Base-by-base conservation (phyloP, 2,113 vertebrate genomes). In the Rhipidura dahli region DNA sequence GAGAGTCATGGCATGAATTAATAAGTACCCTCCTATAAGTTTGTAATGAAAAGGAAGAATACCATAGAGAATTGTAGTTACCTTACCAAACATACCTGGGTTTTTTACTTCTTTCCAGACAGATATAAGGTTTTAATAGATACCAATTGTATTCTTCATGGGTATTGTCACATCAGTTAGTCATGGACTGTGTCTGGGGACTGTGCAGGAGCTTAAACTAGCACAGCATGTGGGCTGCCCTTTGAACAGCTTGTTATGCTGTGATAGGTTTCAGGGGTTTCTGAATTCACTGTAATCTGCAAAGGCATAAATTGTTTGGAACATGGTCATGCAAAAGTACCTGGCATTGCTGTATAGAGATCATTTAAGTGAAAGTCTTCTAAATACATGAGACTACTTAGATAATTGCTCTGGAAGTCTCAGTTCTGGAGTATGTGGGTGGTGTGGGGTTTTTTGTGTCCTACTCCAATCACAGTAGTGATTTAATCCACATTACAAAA, bases 381-480 rank as follows among this genome's bases (percentile, higher is more conserved):
- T 85, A 40, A 71, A 26, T 59, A 13, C 12, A 39, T 33, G 68
- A 91, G 69, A 51, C 20, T 93, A 57, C 44, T 72, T 61, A 42
- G 49, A 15, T 49, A 65, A 33, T 71, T 54, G 51, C 65, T 84
- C 47, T 85, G 65, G 37, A n/a, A 76, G 42, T 83, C 37, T 80
- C 24, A 37, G 33, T 50, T 57, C 10, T 21, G n/a, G 26, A 39
- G 14, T 14, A 1, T 51, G 28, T 56, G 28, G 13, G 27, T 45
- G 35, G 15, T 20, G 13, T 73, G 64, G 22, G 8, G 11, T 51
- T 59, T 68, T 89, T 50, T 49, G 12, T 75, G 13, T 65, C 42
- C 13, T 35, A 0, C 60, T 82, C 22, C n/a, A 53, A 0, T 77
- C 13, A 76, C 17, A 57, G 31, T 28, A 0, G 1, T 73, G 47